phyloP scores from a whole-genome alignment of 2,888 invertebrate species.

The Eupithecia centaureata region DNA sequence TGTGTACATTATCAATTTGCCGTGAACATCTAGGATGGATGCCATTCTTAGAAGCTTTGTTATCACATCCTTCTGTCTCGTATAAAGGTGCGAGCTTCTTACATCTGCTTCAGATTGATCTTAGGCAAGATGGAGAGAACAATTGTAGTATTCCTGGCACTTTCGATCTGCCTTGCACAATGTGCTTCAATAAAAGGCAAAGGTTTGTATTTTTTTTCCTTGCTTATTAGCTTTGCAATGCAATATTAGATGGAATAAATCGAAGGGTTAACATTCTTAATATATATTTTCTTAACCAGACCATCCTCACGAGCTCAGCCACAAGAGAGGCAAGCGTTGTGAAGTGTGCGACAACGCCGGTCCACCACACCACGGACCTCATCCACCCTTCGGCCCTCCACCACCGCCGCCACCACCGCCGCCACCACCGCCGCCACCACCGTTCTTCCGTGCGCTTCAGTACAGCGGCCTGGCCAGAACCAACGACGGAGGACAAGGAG shows the following conservation, averaged over 20 bases:
- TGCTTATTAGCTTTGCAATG: neutral
- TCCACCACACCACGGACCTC: slow-evolving; percentile 23
- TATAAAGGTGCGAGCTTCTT: slow-evolving; percentile 38
- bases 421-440: slow-evolving; percentile 46
- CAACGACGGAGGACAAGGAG: slow-evolving; percentile 44
- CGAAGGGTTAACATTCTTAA: neutral
- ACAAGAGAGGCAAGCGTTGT: slow-evolving; percentile 41
- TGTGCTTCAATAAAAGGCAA: slow-evolving; percentile 40
- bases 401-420: slow-evolving; percentile 41
- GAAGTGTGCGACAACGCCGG: slow-evolving; percentile 35
- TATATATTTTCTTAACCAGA: slow-evolving; percentile 30
- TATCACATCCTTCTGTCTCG: slow-evolving; percentile 35
- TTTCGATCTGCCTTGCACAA: slow-evolving; percentile 43
- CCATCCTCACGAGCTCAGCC: slow-evolving; percentile 25
- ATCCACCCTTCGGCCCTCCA: slow-evolving; percentile 12
- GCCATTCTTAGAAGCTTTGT: slow-evolving; percentile 31
- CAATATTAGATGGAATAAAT: neutral
- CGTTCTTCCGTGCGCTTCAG: slow-evolving; percentile 47
- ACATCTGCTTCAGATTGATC: slow-evolving; percentile 31
- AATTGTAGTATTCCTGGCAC: slow-evolving; percentile 38
- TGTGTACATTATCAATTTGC: slow-evolving; percentile 30
- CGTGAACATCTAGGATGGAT: slow-evolving; percentile 15
- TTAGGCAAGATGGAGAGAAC: slow-evolving; percentile 45
- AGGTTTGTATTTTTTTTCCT: slow-evolving; percentile 36
- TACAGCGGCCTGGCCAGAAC: slow-evolving; percentile 48